phyloP scores from a whole-genome alignment of 2,797 vertebrate genomes.

The Liparis tanakae region DNA sequence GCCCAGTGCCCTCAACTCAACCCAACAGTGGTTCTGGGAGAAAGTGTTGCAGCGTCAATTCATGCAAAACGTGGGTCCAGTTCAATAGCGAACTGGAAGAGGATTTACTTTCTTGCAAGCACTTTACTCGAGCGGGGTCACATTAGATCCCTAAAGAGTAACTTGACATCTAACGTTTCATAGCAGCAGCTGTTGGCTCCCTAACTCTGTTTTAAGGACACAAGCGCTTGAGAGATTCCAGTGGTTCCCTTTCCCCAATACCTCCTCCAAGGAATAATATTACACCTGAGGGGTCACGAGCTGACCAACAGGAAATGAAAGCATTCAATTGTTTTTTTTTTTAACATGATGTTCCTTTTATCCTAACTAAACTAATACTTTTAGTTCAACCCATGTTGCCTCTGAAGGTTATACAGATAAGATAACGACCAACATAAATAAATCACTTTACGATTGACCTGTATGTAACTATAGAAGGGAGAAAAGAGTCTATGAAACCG shows the following conservation, averaged over 20 bases:
- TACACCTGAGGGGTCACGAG: neutral
- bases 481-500: neutral
- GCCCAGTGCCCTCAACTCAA: neutral
- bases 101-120: neutral
- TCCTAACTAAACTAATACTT: neutral
- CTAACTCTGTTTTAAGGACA: neutral
- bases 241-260: neutral
- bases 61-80: neutral
- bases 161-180: constrained; percentile 1
- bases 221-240: neutral
- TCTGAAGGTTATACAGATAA: neutral
- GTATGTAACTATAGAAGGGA: neutral
- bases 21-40: neutral
- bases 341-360: neutral
- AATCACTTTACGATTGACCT: neutral
- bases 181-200: neutral
- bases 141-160: neutral
- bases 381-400: neutral
- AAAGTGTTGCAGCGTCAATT: neutral
- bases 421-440: neutral
- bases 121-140: neutral
- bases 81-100: neutral
- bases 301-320: neutral
- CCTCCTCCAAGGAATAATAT: neutral
- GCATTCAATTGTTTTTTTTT: neutral